phyloP scores from a whole-genome alignment of 2,797 vertebrate species.

The Sebastes kiyomatsui region DNA sequence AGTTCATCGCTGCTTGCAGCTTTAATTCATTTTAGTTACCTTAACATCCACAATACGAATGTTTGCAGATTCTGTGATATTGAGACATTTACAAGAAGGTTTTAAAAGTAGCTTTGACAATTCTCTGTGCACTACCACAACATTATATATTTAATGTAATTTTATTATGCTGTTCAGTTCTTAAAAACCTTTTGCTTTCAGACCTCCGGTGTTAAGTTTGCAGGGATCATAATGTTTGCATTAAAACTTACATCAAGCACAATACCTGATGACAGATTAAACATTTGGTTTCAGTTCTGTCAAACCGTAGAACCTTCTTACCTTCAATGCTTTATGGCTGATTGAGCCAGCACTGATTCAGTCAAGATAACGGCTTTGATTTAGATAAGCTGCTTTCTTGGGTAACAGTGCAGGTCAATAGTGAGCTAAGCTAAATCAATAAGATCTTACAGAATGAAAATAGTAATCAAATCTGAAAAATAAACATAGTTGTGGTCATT shows the following conservation, averaged over 20 bases:
- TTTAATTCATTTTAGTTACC: neutral
- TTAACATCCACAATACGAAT: too few species aligned
- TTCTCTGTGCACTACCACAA: neutral
- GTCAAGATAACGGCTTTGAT: neutral
- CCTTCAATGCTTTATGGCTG: neutral
- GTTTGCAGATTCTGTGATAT: too few species aligned
- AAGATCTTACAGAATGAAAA: neutral
- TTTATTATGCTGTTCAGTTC: neutral
- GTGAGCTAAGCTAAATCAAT: neutral
- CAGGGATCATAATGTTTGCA: neutral
- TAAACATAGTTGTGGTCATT: neutral
- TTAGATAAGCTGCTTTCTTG: conserved; percentile 1
- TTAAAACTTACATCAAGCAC: neutral
- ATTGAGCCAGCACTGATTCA: neutral
- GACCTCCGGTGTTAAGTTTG: neutral
- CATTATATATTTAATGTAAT: neutral
- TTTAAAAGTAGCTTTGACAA: neutral
- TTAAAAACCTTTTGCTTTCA: neutral
- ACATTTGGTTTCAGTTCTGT: too few species aligned
- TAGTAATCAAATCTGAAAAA: neutral
- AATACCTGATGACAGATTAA: too few species aligned
- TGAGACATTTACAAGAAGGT: neutral
- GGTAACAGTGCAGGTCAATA: neutral
- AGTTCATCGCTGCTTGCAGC: fast-evolving
- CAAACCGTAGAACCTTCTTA: too few species aligned